Conservation (phyloP, 1,140 invertebrate species). For the Drosophila athabasca region DNA sequence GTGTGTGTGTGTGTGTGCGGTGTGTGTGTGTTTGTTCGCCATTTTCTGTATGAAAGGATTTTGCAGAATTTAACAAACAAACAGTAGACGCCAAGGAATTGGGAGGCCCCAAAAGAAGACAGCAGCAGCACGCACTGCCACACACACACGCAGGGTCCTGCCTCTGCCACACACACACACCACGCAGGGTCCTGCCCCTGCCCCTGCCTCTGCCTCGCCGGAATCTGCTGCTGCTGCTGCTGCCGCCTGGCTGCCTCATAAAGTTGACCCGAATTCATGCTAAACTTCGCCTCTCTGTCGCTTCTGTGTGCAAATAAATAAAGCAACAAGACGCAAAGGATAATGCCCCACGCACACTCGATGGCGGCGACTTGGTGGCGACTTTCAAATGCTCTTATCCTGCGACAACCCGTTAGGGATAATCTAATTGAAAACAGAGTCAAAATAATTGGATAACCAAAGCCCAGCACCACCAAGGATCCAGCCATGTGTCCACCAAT, state of each 20-base stretch:
- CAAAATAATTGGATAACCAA: conserved; percentile 31
- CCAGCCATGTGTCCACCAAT: neutral
- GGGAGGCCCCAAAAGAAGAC: conserved; percentile 31
- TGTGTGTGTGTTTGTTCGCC: conserved; percentile 74
- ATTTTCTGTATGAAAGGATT: conserved; percentile 79
- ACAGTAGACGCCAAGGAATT: conserved; percentile 39
- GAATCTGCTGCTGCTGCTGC: conserved; percentile 3
- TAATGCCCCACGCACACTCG: neutral
- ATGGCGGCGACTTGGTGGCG: conserved; percentile 9
- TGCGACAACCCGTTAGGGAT: conserved; percentile 6
- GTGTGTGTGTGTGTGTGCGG: conserved; percentile 13
- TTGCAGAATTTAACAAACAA: conserved; percentile 68
- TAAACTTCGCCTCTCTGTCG: conserved; percentile 48
- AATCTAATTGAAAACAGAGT: conserved; percentile 29
- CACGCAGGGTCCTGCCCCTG: too few species aligned
- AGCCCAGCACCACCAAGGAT: neutral
- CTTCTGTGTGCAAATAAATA: conserved; percentile 71
- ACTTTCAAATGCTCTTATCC: conserved; percentile 45
- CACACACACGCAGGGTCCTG: neutral
- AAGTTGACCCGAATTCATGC: conserved; percentile 81
- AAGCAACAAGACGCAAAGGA: conserved; percentile 57
- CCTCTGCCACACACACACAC: neutral
- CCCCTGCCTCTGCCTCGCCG: conserved; percentile 23
- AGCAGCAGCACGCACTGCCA: conserved; percentile 55
- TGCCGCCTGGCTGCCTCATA: conserved; percentile 64